These are phyloP conservation scores for Scrobipalpa atriplicella DNA, from an alignment of 2,888 invertebrate genomes.

Conservation along the genomic window DNA sequence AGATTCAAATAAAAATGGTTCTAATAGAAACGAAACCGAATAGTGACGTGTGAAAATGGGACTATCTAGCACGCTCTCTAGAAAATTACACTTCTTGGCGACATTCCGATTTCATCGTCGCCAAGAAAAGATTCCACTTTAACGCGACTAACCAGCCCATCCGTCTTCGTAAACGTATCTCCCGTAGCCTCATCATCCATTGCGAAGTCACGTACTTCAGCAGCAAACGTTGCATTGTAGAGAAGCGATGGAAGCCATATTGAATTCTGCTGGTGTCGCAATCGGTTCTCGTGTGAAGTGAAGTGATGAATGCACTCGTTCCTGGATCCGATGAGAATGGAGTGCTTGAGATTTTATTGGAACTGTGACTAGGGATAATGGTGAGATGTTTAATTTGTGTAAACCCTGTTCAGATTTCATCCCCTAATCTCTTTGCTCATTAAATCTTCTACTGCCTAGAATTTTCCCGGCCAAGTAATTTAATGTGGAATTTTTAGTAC, in stretches of 20 bases:
- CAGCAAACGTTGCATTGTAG: neutral
- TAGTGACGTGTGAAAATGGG: neutral
- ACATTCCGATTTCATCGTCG: neutral
- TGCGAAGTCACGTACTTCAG: neutral
- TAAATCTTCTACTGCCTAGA: too few species aligned
- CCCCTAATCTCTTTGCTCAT: too few species aligned
- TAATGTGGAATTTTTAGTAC: too few species aligned
- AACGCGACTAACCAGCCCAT: conserved; percentile 1
- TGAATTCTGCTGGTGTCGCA: neutral
- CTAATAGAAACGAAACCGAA: neutral
- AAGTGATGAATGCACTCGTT: conserved; percentile 18
- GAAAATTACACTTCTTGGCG: conserved; percentile 8
- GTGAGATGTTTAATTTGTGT: neutral
- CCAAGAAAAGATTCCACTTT: conserved; percentile 18
- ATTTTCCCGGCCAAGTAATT: too few species aligned
- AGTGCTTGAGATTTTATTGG: conserved; percentile 3
- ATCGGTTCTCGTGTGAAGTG: conserved; percentile 4
- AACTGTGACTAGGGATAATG: neutral
- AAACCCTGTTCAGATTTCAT: neutral
- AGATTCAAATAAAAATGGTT: neutral
- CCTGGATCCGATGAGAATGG: neutral
- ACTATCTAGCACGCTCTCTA: neutral
- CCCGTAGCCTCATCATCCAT: neutral
- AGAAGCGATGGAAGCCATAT: neutral
- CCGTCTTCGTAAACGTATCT: conserved; percentile 11